These are phyloP conservation scores for Zosterops japonicus DNA, from an alignment of 2,113 vertebrate genomes.

Conservation along the genomic window DNA sequence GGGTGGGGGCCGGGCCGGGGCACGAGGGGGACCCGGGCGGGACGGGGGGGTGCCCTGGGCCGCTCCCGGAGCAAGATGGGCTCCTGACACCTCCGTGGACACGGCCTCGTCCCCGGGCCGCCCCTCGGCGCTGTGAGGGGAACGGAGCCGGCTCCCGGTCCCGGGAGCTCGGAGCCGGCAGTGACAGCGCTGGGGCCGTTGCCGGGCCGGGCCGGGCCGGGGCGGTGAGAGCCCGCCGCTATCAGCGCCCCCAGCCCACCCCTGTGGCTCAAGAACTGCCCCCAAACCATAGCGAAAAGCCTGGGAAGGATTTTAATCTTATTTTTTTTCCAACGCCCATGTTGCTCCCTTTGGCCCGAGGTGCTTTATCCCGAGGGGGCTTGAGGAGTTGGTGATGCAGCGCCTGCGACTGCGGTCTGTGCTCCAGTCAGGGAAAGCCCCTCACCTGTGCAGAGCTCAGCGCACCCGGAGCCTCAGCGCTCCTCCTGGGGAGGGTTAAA, in stretches of 20 bases:
- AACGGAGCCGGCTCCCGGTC: background rate
- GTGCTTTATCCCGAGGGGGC: background rate
- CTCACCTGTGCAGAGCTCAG: background rate
- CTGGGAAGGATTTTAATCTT: background rate
- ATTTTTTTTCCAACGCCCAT: background rate
- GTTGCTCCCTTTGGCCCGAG: background rate
- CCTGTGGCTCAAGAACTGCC: background rate
- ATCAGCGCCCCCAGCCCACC: background rate
- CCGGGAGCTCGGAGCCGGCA: background rate
- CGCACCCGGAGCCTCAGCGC: rapidly evolving
- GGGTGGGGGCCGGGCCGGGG: too few relatives aligned
- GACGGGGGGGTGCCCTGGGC: background rate
- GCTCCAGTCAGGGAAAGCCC: rapidly evolving
- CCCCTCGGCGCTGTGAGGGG: background rate
- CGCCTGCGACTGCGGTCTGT: rapidly evolving
- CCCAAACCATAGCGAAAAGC: rapidly evolving
- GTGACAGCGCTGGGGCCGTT: background rate
- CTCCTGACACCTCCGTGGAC: too few relatives aligned
- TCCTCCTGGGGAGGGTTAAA: rapidly evolving
- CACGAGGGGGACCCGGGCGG: too few relatives aligned
- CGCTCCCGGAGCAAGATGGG: too few relatives aligned
- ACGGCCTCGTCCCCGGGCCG: background rate
- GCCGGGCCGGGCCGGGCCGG: background rate
- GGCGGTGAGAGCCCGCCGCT: background rate
- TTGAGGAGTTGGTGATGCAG: background rate